phyloP scores from a whole-genome alignment of 2,113 vertebrate species.

The Tragelaphus strepsiceros region DNA sequence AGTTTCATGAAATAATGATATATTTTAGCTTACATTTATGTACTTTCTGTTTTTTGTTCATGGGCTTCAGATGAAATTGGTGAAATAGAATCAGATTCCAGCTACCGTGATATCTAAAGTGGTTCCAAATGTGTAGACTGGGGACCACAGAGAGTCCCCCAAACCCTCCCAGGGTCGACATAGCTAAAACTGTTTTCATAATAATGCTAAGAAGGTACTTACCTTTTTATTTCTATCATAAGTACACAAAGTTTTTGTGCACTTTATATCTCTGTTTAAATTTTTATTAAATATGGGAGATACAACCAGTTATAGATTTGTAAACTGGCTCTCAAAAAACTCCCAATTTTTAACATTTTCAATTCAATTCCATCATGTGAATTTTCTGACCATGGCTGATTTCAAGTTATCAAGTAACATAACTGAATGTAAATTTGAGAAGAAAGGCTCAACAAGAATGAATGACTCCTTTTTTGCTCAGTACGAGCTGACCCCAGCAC shows the following conservation, averaged over 20 bases:
- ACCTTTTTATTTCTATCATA: neutral
- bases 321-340: neutral
- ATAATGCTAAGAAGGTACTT: neutral
- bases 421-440: neutral
- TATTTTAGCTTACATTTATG: neutral
- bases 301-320: neutral
- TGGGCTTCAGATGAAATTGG: neutral
- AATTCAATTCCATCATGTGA: neutral
- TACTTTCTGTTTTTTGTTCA: neutral
- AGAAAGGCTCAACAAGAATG: neutral
- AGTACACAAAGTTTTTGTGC: neutral
- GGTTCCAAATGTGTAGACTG: neutral
- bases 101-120: neutral
- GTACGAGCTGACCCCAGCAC: accelerated
- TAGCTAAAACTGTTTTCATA: neutral
- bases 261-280: neutral
- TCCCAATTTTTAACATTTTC: neutral
- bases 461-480: neutral
- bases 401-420: neutral
- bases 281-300: neutral
- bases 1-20: neutral
- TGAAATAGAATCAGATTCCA: neutral
- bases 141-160: accelerated
- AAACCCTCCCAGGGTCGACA: neutral
- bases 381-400: neutral